Evolutionary conservation across 2,888 invertebrate genomes (phyloP).

Genomic region (Lochmaea crataegi): DNA sequence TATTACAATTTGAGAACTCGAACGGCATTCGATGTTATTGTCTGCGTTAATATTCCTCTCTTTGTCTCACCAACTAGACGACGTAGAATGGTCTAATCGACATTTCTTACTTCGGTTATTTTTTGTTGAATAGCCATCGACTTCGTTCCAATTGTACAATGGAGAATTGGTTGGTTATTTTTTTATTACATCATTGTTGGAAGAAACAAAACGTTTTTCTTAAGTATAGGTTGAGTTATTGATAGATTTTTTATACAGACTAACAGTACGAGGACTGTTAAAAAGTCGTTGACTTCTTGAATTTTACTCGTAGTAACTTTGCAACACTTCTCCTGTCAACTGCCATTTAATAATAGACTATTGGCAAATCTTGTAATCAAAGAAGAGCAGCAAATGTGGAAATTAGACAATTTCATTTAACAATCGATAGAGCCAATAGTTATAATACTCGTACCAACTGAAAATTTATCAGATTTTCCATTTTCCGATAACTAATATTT

Average conservation of each 20-base stretch:
- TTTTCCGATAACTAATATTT: too few relatives aligned
- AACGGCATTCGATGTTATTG: slow-evolving; percentile 44
- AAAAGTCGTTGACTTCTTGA: too few relatives aligned
- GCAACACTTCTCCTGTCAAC: too few relatives aligned
- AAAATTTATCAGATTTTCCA: too few relatives aligned
- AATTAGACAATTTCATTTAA: too few relatives aligned
- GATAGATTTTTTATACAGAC: background rate
- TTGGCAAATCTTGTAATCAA: too few relatives aligned
- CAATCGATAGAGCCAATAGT: too few relatives aligned
- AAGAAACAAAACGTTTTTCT: background rate
- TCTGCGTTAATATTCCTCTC: slow-evolving; percentile 36
- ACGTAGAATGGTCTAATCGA: background rate
- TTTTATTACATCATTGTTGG: background rate
- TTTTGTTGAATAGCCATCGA: background rate
- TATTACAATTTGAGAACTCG: slow-evolving; percentile 55
- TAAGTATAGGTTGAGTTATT: background rate
- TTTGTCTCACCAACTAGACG: slow-evolving; percentile 30
- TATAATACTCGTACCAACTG: too few relatives aligned
- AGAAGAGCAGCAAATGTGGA: too few relatives aligned
- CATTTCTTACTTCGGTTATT: background rate
- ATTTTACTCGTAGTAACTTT: too few relatives aligned
- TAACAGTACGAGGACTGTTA: too few relatives aligned
- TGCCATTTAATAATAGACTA: too few relatives aligned
- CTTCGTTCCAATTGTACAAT: background rate
- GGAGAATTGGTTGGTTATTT: background rate